phyloP scores from a whole-genome alignment of 2,888 invertebrate genomes.

The Rhagonycha lutea region DNA sequence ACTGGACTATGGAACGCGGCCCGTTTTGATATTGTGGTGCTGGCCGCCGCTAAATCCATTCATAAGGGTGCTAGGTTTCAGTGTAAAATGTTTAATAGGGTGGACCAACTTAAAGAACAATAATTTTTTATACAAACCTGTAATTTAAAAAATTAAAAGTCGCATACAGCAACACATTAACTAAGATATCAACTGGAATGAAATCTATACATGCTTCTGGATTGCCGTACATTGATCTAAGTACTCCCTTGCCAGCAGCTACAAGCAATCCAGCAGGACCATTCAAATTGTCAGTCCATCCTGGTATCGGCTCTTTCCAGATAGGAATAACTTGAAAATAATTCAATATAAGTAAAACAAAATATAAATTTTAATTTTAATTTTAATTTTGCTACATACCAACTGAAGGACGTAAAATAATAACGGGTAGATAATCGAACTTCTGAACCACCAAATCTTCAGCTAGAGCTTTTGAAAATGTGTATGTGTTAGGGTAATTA shows the following conservation, averaged over 20 bases:
- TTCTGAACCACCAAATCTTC: slow-evolving; percentile 85
- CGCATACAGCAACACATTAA: slow-evolving; percentile 45
- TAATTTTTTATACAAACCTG: neutral
- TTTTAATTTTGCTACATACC: slow-evolving; percentile 58
- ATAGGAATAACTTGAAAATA: too few relatives aligned
- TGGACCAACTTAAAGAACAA: too few relatives aligned
- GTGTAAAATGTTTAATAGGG: too few relatives aligned
- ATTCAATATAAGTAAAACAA: slow-evolving; percentile 46
- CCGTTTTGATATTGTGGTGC: too few relatives aligned
- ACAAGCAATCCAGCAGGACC: slow-evolving; percentile 80
- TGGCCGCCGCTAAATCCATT: too few relatives aligned
- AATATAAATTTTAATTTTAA: neutral
- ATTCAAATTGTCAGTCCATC: too few relatives aligned
- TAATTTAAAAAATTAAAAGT: slow-evolving; percentile 51
- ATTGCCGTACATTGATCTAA: slow-evolving; percentile 86
- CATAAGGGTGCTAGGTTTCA: too few relatives aligned
- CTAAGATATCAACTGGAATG: slow-evolving; percentile 69
- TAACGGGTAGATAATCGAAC: slow-evolving; percentile 73
- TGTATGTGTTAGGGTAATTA: slow-evolving; percentile 77
- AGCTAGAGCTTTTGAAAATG: slow-evolving; percentile 61
- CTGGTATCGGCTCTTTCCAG: too few relatives aligned
- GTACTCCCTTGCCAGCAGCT: slow-evolving; percentile 84
- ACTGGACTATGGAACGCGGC: too few relatives aligned
- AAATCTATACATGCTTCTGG: slow-evolving; percentile 78
- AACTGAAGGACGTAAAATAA: slow-evolving; percentile 85